phyloP scores from a whole-genome alignment of 2,888 invertebrate species.

The Agapetus fuscipes region DNA sequence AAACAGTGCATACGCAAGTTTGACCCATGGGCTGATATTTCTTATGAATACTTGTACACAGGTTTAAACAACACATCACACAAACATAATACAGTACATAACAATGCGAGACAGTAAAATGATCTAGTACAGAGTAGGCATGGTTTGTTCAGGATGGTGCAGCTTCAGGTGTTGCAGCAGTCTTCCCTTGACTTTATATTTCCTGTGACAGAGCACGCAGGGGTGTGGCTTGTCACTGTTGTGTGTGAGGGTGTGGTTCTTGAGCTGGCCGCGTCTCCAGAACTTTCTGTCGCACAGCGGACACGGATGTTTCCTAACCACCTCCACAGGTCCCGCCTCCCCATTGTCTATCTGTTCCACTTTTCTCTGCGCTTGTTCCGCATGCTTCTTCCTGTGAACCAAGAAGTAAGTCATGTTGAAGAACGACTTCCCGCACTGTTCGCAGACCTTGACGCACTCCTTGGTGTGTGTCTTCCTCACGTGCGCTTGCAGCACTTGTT shows the following conservation, averaged over 20 bases:
- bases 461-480: slow-evolving; percentile 38
- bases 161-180: too few relatives aligned
- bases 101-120: too few relatives aligned
- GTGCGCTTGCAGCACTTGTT: slow-evolving; percentile 41
- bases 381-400: slow-evolving; percentile 34
- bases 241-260: background rate
- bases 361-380: background rate
- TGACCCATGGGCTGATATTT: too few relatives aligned
- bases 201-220: background rate
- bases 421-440: slow-evolving; percentile 40
- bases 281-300: background rate
- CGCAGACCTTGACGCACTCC: slow-evolving; percentile 38
- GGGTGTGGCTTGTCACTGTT: background rate
- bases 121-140: too few relatives aligned
- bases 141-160: too few relatives aligned
- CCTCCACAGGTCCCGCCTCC: too few relatives aligned
- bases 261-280: background rate
- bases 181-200: too few relatives aligned
- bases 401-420: slow-evolving; percentile 36
- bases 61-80: too few relatives aligned
- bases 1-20: too few relatives aligned
- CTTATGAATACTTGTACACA: too few relatives aligned
- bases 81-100: too few relatives aligned
- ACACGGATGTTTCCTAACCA: background rate
- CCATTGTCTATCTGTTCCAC: too few relatives aligned